Conservation (phyloP, 2,888 invertebrate species). For the Callimorpha dominula region DNA sequence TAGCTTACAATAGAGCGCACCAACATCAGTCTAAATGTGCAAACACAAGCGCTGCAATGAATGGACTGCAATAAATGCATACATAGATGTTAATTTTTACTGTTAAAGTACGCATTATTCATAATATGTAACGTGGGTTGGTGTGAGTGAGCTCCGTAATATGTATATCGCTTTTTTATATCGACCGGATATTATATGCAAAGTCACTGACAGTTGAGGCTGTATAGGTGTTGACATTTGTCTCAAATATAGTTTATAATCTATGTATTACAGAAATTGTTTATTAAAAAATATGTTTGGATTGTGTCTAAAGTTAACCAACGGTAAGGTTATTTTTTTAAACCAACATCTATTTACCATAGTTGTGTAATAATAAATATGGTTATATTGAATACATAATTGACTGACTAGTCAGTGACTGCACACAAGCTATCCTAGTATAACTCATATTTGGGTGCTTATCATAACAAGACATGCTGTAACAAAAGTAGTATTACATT, state of each 20-base stretch:
- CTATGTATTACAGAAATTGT: conserved; percentile 42
- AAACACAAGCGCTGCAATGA: conserved; percentile 67
- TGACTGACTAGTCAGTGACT: conserved; percentile 51
- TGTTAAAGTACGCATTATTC: conserved; percentile 68
- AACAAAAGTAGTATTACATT: conserved; percentile 71
- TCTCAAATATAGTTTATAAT: conserved; percentile 30
- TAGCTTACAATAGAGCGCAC: conserved; percentile 75
- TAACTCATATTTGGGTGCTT: conserved; percentile 74
- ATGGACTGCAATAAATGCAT: conserved; percentile 76
- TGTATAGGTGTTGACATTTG: conserved; percentile 35
- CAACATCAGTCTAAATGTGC: conserved; percentile 67
- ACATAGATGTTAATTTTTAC: conserved; percentile 76
- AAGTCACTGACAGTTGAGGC: conserved; percentile 61
- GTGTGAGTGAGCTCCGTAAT: conserved; percentile 75
- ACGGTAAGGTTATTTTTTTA: neutral
- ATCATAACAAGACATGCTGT: conserved; percentile 59
- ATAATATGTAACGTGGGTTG: conserved; percentile 70
- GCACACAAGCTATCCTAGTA: conserved; percentile 43
- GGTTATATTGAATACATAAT: neutral
- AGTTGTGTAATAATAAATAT: neutral
- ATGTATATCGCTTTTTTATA: conserved; percentile 72
- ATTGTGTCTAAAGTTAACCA: neutral
- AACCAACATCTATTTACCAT: conserved; percentile 15
- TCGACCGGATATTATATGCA: conserved; percentile 46
- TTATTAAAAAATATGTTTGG: conserved; percentile 27